Evolutionary conservation across 2,888 invertebrate genomes (phyloP).

Genomic region (Habrosyne pyritoides): DNA sequence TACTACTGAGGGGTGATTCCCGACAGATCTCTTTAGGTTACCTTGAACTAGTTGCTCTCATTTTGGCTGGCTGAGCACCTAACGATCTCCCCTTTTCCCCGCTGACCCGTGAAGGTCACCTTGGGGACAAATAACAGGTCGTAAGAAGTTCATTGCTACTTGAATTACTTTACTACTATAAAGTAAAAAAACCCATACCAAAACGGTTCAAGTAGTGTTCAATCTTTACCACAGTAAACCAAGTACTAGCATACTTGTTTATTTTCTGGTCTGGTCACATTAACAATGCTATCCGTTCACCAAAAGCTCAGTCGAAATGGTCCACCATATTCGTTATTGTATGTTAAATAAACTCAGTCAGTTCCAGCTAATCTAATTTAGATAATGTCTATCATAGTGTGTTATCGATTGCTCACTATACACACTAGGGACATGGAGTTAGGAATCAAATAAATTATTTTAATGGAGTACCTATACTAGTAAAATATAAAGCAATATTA

Average conservation of each 20-base stretch:
- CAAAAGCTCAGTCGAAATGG: background rate
- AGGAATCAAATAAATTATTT: slow-evolving; percentile 14
- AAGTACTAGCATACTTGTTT: too few relatives aligned
- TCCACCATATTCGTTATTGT: background rate
- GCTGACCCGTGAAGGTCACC: background rate
- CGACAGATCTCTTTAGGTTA: background rate
- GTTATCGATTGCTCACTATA: slow-evolving; percentile 16
- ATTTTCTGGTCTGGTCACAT: background rate
- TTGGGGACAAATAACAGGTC: background rate
- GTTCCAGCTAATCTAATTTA: slow-evolving; percentile 13
- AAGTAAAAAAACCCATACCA: background rate
- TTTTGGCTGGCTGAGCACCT: background rate
- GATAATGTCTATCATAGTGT: slow-evolving; percentile 9
- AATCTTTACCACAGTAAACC: too few relatives aligned
- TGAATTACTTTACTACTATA: background rate
- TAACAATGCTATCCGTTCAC: too few relatives aligned
- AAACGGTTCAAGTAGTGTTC: background rate
- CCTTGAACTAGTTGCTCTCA: slow-evolving; percentile 2
- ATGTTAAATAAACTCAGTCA: slow-evolving; percentile 2
- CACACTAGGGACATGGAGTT: slow-evolving; percentile 12
- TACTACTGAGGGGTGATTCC: background rate
- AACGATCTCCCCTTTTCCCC: background rate
- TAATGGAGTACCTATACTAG: background rate
- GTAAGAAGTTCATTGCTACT: background rate
- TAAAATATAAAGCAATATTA: background rate